Evolutionary conservation across 2,888 invertebrate species (phyloP), one percentile per base, ranked within the genome.

Genomic region (Herminia tarsipennalis): DNA sequence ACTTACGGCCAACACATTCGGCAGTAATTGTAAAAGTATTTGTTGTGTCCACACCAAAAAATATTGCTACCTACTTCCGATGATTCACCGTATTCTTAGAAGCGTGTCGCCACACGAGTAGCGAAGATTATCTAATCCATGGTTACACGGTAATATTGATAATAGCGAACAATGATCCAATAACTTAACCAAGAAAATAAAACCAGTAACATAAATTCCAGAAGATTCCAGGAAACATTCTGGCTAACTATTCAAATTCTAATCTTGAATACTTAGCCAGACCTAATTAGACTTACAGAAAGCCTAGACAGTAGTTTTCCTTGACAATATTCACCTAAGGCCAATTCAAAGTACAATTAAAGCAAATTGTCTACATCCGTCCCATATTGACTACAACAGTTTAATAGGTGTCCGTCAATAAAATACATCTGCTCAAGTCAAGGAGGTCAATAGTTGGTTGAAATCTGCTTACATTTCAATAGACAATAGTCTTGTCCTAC

Each of bases 351-450:
- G 76, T 74, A 79, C 78, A 86, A 86, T 86, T 87, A 86, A 81
- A 79, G 73, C 81, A 82, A 89, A 90, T 89, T 89, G 87, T 70
- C 75, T 63, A 80, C 88, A 86, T 90, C 90, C 89, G 87, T 85
- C 71, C 75, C 73, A 73, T 78, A 86, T 86, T 81, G 84, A 76
- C 78, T 71, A 73, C 76, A 73, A 56, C 71, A 70, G 72, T 81
- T 81, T 80, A 86, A 83, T 83, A 87, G 83, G 86, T 87, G 86
- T 83, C 76, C 77, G 73, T 73, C 84, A 83, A 86, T 82, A 81
- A 78, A 81, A 83, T 76, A 76, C 87, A 88, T 86, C 85, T 86
- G 87, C 82, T 67, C 55, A 55, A 70, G 78, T 76, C 74, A 76
- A 71, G 66, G 65, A 75, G 82, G 79, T 78, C 76, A 81, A 78